Evolutionary conservation across 2,113 vertebrate species (phyloP).

Genomic region (Bujurquina vittata): DNA sequence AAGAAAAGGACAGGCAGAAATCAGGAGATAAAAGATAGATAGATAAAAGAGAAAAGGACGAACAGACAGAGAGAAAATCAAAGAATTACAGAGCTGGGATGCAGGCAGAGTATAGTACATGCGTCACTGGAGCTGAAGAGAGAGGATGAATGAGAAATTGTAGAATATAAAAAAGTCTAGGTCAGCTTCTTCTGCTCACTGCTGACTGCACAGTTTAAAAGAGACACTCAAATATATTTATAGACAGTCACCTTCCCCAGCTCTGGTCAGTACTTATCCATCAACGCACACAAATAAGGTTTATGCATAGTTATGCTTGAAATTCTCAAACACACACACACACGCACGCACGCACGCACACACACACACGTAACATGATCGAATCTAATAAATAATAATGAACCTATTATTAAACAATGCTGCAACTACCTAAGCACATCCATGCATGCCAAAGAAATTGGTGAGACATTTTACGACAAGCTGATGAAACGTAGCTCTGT

Average conservation of each 20-base stretch:
- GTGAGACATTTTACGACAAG: background rate
- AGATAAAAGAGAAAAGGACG: background rate
- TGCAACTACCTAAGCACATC: background rate
- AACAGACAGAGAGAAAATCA: background rate
- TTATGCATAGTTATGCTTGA: background rate
- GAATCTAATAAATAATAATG: background rate
- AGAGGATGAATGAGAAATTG: conserved; percentile 41
- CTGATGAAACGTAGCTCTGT: background rate
- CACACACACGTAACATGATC: background rate
- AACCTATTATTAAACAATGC: background rate
- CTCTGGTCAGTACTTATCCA: conserved; percentile 1
- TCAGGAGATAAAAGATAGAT: background rate
- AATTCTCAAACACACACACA: too few species aligned
- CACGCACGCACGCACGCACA: too few species aligned
- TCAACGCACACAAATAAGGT: background rate
- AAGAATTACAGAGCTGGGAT: background rate
- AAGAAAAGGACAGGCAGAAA: background rate
- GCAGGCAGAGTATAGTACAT: background rate
- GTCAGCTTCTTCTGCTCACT: conserved; percentile 51
- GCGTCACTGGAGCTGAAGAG: conserved; percentile 16
- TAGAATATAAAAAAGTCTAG: conserved; percentile 52
- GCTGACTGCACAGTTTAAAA: conserved; percentile 47
- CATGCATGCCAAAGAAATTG: background rate
- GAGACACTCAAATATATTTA: conserved; percentile 1
- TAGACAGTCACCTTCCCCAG: background rate